These are phyloP conservation scores for Euglossa dilemma DNA, from an alignment of 1,140 invertebrate genomes.

Conservation along the genomic window DNA sequence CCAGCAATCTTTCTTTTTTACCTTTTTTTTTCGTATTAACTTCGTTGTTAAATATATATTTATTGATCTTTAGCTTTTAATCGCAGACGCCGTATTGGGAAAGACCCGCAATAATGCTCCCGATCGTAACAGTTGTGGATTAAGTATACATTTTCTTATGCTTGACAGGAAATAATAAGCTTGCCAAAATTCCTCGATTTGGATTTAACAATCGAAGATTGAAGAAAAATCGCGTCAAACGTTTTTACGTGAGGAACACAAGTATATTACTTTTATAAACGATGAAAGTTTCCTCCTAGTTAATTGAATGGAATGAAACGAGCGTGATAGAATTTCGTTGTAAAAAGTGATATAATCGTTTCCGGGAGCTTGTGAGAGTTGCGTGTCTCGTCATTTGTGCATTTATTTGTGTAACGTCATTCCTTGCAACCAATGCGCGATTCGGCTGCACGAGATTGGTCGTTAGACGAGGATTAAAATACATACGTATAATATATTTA, in stretches of 20 bases:
- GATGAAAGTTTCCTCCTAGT: slow-evolving; percentile 1
- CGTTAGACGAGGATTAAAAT: slow-evolving; percentile 74
- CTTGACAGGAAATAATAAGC: neutral
- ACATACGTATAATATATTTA: slow-evolving; percentile 68
- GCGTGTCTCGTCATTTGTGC: slow-evolving; percentile 61
- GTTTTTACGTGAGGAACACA: neutral
- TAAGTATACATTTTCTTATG: slow-evolving; percentile 32
- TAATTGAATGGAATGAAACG: neutral
- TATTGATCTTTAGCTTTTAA: neutral
- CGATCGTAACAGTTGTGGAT: neutral
- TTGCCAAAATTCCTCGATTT: neutral
- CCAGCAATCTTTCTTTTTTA: neutral
- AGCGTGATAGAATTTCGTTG: neutral
- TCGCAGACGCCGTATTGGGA: neutral
- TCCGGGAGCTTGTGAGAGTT: neutral
- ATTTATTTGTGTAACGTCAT: slow-evolving; percentile 74
- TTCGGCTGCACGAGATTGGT: slow-evolving; percentile 58
- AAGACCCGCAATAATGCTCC: neutral
- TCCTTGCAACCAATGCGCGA: slow-evolving; percentile 56
- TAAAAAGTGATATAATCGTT: slow-evolving; percentile 18
- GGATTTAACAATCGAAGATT: neutral
- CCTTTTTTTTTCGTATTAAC: neutral
- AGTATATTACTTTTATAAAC: neutral
- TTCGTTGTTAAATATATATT: neutral
- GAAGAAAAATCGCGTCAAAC: neutral